Evolutionary conservation across 2,888 invertebrate species (phyloP).

Genomic region (Lasioglossum calceatum): DNA sequence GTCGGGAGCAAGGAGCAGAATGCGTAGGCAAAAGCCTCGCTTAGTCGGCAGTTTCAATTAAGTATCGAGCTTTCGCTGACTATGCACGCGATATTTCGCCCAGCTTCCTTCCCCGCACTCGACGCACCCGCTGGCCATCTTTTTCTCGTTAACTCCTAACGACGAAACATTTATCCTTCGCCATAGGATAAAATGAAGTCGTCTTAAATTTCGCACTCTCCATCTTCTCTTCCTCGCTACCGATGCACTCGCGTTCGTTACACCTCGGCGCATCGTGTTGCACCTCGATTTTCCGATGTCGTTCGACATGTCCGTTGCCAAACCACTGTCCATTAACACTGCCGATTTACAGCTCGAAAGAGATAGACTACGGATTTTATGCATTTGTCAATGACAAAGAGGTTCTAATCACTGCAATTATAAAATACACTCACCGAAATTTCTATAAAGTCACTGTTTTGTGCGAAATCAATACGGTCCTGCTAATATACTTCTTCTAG

Average conservation of each 20-base stretch:
- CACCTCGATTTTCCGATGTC: neutral
- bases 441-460: too few species aligned
- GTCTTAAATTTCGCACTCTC: conserved; percentile 12
- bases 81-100: conserved; percentile 55
- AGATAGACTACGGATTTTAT: too few species aligned
- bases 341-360: too few species aligned
- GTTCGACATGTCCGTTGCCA: neutral
- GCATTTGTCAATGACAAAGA: too few species aligned
- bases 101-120: conserved; percentile 12
- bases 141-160: conserved; percentile 58
- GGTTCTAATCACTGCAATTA: too few species aligned
- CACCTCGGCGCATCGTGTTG: neutral
- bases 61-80: conserved; percentile 70
- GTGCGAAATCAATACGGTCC: too few species aligned
- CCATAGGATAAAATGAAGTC: conserved; percentile 9
- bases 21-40: conserved; percentile 60
- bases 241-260: too few species aligned
- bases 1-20: neutral
- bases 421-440: too few species aligned
- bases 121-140: conserved; percentile 41
- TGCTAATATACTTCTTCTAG: too few species aligned
- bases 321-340: too few species aligned
- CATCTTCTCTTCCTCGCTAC: too few species aligned
- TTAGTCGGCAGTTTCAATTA: conserved; percentile 72
- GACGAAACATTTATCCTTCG: conserved; percentile 49